A percentile compares a stretch with the other conserved stretches of the same genome.
These are phyloP conservation scores for Venturia canescens DNA, from an alignment of 1,140 invertebrate genomes.

Conservation along the genomic window DNA sequence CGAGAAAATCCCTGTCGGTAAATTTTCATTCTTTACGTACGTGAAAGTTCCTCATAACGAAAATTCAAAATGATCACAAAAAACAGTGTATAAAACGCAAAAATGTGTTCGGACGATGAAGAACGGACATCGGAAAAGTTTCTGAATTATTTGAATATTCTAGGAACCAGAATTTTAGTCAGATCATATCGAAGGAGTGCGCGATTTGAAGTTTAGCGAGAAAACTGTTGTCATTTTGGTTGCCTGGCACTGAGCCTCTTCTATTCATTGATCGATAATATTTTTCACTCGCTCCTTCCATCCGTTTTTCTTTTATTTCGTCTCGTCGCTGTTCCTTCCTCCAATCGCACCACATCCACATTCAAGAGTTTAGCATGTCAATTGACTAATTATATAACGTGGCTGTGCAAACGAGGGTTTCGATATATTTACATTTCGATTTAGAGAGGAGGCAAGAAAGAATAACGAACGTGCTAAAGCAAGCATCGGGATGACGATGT, in stretches of 20 bases:
- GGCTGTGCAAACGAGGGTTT: background rate
- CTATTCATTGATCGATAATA: background rate
- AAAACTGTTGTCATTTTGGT: conserved; percentile 35
- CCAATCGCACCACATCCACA: background rate
- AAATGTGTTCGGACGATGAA: background rate
- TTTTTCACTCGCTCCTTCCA: background rate
- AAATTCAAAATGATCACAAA: background rate
- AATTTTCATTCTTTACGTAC: background rate
- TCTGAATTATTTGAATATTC: conserved; percentile 12
- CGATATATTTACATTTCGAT: background rate
- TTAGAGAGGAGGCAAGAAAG: background rate
- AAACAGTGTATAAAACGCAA: background rate
- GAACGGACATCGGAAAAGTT: background rate
- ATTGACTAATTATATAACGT: background rate
- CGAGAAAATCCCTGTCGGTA: background rate
- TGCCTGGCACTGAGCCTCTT: conserved; percentile 34
- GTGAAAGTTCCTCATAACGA: background rate
- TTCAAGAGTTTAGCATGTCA: background rate
- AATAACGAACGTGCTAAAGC: background rate
- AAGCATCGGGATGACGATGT: background rate
- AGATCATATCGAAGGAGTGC: conserved; percentile 24
- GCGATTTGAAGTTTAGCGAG: conserved; percentile 26
- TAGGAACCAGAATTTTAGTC: conserved; percentile 40
- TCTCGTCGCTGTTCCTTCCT: background rate
- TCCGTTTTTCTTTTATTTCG: background rate